Conservation (phyloP, 2,888 invertebrate genomes). For the Metallyticus violacea region DNA sequence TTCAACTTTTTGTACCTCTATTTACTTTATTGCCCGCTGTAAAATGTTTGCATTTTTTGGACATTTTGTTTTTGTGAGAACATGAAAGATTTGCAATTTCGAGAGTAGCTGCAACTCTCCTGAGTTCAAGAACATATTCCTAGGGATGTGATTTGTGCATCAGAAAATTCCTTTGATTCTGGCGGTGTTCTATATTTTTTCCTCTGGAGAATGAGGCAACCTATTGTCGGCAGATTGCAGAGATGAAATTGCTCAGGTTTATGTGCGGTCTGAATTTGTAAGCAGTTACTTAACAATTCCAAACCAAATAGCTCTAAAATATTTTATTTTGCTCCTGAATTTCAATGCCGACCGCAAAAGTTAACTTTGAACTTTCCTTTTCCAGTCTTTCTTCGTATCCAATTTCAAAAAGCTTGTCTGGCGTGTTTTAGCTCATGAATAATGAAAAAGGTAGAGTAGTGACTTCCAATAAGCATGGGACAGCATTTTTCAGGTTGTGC, state of each 20-base stretch:
- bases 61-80: too few relatives aligned
- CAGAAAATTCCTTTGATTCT: too few relatives aligned
- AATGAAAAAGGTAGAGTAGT: background rate
- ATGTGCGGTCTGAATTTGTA: background rate
- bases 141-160: too few relatives aligned
- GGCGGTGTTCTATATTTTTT: too few relatives aligned
- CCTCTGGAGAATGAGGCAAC: background rate
- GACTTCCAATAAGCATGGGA: background rate
- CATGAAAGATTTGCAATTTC: too few relatives aligned
- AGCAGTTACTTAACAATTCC: background rate
- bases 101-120: too few relatives aligned
- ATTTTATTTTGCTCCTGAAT: background rate
- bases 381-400: background rate
- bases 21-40: too few relatives aligned
- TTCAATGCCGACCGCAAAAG: background rate
- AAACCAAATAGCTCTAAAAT: background rate
- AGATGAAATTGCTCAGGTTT: background rate
- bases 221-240: too few relatives aligned
- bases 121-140: too few relatives aligned
- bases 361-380: background rate
- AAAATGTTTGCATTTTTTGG: too few relatives aligned
- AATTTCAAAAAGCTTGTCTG: background rate
- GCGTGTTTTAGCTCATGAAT: background rate
- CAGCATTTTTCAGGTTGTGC: background rate
- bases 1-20: too few relatives aligned